Evolutionary conservation across 2,888 invertebrate genomes (phyloP).

Genomic region (Nomada goodeniana): DNA sequence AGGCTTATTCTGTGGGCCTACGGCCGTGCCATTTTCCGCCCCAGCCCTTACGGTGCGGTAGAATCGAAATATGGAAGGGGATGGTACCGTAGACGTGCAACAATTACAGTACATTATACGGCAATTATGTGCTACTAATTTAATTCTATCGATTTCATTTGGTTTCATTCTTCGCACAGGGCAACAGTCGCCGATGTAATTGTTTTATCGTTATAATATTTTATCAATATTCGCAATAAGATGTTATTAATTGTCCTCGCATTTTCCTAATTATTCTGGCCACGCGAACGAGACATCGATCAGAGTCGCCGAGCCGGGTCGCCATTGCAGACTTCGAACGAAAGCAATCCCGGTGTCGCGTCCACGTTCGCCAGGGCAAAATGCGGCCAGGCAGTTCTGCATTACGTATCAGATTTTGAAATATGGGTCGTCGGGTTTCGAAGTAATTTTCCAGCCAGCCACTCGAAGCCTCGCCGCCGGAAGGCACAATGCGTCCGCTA

Average conservation of each 20-base stretch:
- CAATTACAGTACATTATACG: slow-evolving; percentile 33
- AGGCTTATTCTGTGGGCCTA: slow-evolving; percentile 46
- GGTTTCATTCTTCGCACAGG: too few species aligned
- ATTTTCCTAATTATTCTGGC: too few species aligned
- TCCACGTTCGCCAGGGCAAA: not conserved
- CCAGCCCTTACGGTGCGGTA: slow-evolving; percentile 6
- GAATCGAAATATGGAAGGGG: slow-evolving; percentile 40
- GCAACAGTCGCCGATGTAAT: too few species aligned
- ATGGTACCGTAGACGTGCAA: slow-evolving; percentile 18
- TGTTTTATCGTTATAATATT: too few species aligned
- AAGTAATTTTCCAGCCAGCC: slow-evolving; percentile 16
- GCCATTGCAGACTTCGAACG: too few species aligned
- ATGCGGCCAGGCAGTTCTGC: not conserved
- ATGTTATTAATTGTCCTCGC: too few species aligned
- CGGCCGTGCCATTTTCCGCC: not conserved
- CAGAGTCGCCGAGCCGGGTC: too few species aligned
- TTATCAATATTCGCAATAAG: too few species aligned
- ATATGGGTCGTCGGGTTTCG: slow-evolving; percentile 40
- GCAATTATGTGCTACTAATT: too few species aligned
- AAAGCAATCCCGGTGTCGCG: too few species aligned
- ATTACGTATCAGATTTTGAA: not conserved
- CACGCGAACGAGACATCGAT: too few species aligned
- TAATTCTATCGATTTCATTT: too few species aligned
- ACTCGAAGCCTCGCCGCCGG: not conserved
- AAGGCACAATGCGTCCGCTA: slow-evolving; percentile 3